phyloP scores from a whole-genome alignment of 23 tunicate species.

The Ascidia mentula region DNA sequence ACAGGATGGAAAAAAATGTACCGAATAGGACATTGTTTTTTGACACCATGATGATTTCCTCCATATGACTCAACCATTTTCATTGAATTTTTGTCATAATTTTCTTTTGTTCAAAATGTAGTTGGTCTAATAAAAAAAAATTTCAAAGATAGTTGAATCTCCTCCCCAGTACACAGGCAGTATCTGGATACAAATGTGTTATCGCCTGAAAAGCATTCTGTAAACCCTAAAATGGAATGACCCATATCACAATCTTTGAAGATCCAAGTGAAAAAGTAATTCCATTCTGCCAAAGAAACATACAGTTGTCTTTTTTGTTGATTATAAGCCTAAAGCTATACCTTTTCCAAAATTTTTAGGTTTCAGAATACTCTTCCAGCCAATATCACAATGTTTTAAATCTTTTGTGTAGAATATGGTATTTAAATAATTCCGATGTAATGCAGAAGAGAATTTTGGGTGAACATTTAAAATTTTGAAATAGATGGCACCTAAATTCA shows the following conservation, averaged over 20 bases:
- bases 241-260: background rate
- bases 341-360: conserved; percentile 5
- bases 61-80: conserved; percentile 5
- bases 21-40: conserved; percentile 1
- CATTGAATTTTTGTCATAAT: background rate
- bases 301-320: background rate
- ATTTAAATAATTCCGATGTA: background rate
- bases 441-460: conserved; percentile 9
- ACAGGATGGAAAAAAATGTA: conserved; percentile 7
- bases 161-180: conserved; percentile 12
- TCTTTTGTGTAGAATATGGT: conserved; percentile 8
- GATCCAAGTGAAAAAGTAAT: conserved; percentile 4
- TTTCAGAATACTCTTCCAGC: background rate
- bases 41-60: conserved; percentile 10
- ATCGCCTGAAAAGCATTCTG: conserved; percentile 7
- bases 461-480: conserved; percentile 2
- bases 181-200: conserved; percentile 8
- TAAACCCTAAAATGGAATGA: conserved; percentile 9
- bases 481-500: conserved; percentile 9
- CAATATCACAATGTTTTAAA: conserved; percentile 10
- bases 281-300: conserved; percentile 10
- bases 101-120: conserved; percentile 5
- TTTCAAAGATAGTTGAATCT: background rate
- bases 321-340: background rate
- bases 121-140: background rate